phyloP scores from a whole-genome alignment of 1,140 invertebrate genomes.

The Choristoneura fumiferana region DNA sequence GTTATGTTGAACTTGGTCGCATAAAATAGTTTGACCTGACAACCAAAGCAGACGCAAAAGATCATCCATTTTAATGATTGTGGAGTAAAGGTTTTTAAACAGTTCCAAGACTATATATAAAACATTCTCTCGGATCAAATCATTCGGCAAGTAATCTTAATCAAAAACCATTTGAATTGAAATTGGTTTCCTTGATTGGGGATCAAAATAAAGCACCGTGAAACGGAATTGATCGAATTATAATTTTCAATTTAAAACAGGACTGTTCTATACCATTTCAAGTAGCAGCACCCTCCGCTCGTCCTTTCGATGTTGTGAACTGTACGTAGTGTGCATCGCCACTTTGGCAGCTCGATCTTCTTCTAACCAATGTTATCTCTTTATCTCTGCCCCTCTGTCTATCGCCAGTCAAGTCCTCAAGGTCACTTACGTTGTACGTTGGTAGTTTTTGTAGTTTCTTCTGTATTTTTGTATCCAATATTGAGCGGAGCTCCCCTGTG shows the following conservation, averaged over 20 bases:
- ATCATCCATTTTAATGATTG: too few species aligned
- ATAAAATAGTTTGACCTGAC: too few species aligned
- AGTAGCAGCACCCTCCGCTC: constrained; percentile 68
- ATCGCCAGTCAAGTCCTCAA: constrained; percentile 63
- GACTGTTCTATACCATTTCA: constrained; percentile 70
- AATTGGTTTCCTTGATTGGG: too few species aligned
- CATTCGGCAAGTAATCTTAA: too few species aligned
- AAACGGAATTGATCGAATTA: background rate
- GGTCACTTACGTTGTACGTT: constrained; percentile 60
- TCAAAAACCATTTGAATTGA: too few species aligned
- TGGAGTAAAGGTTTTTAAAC: too few species aligned
- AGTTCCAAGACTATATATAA: too few species aligned
- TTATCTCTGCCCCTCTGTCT: constrained; percentile 57
- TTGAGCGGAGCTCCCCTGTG: constrained; percentile 68
- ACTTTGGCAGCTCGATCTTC: constrained; percentile 61
- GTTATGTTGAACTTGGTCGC: too few species aligned
- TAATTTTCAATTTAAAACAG: constrained; percentile 9
- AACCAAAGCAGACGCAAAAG: too few species aligned
- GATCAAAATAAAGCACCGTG: too few species aligned
- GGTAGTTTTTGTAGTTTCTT: constrained; percentile 74
- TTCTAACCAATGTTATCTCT: constrained; percentile 60
- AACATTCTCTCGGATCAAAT: too few species aligned
- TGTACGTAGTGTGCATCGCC: constrained; percentile 73
- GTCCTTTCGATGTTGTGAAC: constrained; percentile 72
- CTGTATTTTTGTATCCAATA: constrained; percentile 63